phyloP scores from a whole-genome alignment of 1,140 invertebrate genomes.

The Drosophila jambulina region DNA sequence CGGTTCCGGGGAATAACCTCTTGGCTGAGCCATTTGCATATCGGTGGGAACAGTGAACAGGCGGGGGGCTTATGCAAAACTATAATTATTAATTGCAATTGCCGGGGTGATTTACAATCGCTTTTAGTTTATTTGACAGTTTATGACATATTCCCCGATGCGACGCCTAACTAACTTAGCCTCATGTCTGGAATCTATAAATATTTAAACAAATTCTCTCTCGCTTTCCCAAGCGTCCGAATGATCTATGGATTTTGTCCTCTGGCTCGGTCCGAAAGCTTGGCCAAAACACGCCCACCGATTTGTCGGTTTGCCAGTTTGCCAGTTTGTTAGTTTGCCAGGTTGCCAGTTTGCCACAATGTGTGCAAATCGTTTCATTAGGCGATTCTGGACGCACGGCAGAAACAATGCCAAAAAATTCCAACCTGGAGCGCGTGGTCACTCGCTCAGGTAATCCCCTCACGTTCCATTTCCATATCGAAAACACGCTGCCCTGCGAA shows the following conservation, averaged over 20 bases:
- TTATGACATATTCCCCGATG: slow-evolving; percentile 45
- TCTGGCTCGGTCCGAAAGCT: not conserved
- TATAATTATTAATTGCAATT: slow-evolving; percentile 73
- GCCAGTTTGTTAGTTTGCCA: slow-evolving; percentile 6
- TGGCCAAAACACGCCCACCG: slow-evolving; percentile 25
- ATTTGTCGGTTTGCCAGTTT: slow-evolving; percentile 22
- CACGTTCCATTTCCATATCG: slow-evolving; percentile 31
- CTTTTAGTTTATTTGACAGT: slow-evolving; percentile 59
- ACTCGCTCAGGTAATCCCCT: slow-evolving; percentile 21
- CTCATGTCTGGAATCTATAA: slow-evolving; percentile 33
- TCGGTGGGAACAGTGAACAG: slow-evolving; percentile 21
- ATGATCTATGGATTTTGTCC: slow-evolving; percentile 35
- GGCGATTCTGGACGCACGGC: slow-evolving; percentile 10
- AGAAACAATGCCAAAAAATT: slow-evolving; percentile 55
- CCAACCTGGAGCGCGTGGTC: slow-evolving; percentile 51
- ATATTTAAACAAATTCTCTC: slow-evolving; percentile 20
- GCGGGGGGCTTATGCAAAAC: slow-evolving; percentile 41
- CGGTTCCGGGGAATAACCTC: slow-evolving; percentile 36
- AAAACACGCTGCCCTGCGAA: slow-evolving; percentile 7
- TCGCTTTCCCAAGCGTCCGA: slow-evolving; percentile 7
- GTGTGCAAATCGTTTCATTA: slow-evolving; percentile 76
- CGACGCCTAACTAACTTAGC: slow-evolving; percentile 30
- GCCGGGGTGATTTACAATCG: slow-evolving; percentile 61
- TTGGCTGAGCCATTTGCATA: slow-evolving; percentile 58
- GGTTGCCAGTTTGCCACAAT: slow-evolving; percentile 31